Evolutionary conservation across 1,140 invertebrate genomes (phyloP).

Genomic region (Saccostrea echinata): DNA sequence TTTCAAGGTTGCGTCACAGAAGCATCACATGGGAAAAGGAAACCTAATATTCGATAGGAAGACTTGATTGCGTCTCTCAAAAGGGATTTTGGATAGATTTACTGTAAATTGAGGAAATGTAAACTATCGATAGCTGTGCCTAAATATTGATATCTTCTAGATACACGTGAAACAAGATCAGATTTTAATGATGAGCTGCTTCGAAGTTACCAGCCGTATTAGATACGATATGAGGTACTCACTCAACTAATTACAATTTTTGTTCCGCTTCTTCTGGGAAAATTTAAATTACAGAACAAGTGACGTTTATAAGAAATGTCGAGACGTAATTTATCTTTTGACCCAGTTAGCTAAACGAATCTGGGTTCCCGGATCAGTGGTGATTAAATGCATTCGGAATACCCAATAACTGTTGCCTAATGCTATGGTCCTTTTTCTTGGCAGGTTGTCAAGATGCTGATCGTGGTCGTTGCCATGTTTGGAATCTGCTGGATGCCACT

Average conservation of each 20-base stretch:
- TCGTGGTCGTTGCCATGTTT: constrained; percentile 81
- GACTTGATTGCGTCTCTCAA: neutral
- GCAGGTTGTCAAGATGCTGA: constrained; percentile 83
- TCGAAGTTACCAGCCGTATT: neutral
- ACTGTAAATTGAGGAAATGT: constrained; percentile 32
- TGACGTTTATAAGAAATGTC: neutral
- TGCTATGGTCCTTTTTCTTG: neutral
- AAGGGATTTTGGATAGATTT: neutral
- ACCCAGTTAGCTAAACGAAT: neutral
- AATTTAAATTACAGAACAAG: neutral
- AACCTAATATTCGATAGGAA: neutral
- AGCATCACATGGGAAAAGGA: neutral
- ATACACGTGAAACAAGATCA: neutral
- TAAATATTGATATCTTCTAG: neutral
- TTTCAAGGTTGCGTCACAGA: neutral
- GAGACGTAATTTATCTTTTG: neutral
- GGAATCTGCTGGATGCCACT: constrained; percentile 82
- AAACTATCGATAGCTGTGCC: neutral
- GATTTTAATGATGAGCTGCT: neutral
- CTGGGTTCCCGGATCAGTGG: neutral
- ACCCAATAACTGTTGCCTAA: neutral
- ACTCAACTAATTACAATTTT: neutral
- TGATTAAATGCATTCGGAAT: neutral
- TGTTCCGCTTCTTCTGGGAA: neutral
- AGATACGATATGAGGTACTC: neutral